These are phyloP conservation scores for Venustoraphidia nigricollis DNA, from an alignment of 2,888 invertebrate species.

Conservation along the genomic window DNA sequence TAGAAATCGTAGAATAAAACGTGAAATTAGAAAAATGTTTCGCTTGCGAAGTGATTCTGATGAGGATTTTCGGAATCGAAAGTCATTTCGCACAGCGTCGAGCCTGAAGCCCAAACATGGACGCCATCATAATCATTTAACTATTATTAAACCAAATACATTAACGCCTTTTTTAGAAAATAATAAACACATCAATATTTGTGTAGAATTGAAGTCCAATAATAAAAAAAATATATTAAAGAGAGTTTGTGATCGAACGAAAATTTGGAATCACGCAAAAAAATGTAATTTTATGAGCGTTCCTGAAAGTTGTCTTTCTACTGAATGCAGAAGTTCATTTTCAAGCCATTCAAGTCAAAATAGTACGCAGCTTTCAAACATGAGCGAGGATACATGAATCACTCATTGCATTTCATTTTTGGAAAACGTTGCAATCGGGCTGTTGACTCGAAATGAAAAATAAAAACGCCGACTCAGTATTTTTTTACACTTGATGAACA, in stretches of 20 bases:
- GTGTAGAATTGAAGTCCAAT: constrained; percentile 15
- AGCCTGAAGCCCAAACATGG: not conserved
- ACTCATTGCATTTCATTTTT: no score
- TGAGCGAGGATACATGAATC: not conserved
- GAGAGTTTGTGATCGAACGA: constrained; percentile 21
- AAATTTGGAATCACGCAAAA: constrained; percentile 21
- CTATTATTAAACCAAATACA: constrained; percentile 1
- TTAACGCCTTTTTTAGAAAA: constrained; percentile 9
- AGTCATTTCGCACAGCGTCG: not conserved
- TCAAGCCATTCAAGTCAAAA: constrained; percentile 23
- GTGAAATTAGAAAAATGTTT: constrained; percentile 36
- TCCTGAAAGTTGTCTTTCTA: constrained; percentile 24
- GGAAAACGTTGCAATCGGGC: no score
- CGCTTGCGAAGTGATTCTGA: constrained; percentile 20
- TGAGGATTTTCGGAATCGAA: not conserved
- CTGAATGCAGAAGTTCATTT: constrained; percentile 25
- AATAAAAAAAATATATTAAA: constrained; percentile 26
- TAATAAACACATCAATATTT: not conserved
- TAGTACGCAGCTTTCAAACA: constrained; percentile 25
- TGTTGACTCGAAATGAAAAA: no score
- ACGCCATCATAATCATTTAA: constrained; percentile 3
- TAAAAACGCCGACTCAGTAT: no score
- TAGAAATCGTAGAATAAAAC: constrained; percentile 49
- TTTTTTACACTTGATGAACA: no score
- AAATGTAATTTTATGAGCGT: constrained; percentile 26